Evolutionary conservation across 2,113 vertebrate species (phyloP), one percentile per base, ranked within the genome.

Genomic region (Elaphurus davidianus): DNA sequence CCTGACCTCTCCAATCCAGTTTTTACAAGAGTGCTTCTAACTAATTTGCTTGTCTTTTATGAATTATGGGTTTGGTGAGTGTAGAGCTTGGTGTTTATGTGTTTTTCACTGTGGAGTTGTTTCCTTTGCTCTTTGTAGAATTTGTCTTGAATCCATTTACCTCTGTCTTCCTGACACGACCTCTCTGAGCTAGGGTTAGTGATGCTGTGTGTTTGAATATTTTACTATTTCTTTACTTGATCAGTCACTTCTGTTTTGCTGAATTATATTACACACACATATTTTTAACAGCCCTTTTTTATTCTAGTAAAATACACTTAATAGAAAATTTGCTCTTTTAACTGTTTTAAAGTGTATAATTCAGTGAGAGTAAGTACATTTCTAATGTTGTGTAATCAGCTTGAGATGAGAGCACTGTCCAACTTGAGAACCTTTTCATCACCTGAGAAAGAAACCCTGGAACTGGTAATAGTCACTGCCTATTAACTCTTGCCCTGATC

Each of bases 21-120:
- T 81, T 92, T 33, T 19, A 45, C 74, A 95, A 43, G 36, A 52
- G 33, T 90, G n/a, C 3, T 82, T 97, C 91, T 91, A 90, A 81
- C 92, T 86, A 33, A 76, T 50, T 59, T 95, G 40, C 19, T 55
- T 96, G 6, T 94, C 16, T 96, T 83, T 87, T 91, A 59, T 96
- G 43, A 92, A 71, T 78, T 91, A 59, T 7, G 60, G 36, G 2
- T 52, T 16, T 93, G 17, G 4, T 14, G 67, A 87, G 16, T 91
- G 84, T 95, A 50, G 52, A 94, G 33, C 10, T 95, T 83, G 59
- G 17, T 60, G 2, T 92, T 0, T 94, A 33, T 86, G 25, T 86
- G 23, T 84, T 87, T 95, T 82, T 91, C 13, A 54, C 79, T 47
- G 59, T 94, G 43, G 21, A 81, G 8, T 62, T 95, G n/a, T 50